These are phyloP conservation scores for Schlechtendalia chinensis DNA, from an alignment of 1,140 invertebrate genomes.

Conservation along the genomic window DNA sequence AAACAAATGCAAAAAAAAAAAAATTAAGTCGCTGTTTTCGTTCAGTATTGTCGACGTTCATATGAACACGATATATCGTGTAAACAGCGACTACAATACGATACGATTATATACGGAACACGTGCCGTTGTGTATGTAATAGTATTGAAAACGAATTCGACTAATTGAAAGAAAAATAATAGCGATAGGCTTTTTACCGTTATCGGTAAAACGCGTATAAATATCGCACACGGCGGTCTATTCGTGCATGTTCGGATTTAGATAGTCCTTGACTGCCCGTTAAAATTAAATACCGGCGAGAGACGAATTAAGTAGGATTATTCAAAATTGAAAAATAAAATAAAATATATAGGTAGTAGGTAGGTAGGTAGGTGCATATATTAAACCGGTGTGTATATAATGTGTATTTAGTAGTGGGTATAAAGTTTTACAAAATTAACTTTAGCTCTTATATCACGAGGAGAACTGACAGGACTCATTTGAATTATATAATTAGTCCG, in stretches of 20 bases:
- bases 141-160: conserved; percentile 3
- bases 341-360: too few relatives aligned
- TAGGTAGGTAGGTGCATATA: neutral
- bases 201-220: neutral
- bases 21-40: conserved; percentile 11
- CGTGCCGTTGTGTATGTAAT: neutral
- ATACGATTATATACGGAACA: conserved; percentile 8
- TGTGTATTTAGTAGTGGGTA: neutral
- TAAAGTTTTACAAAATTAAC: conserved; percentile 3
- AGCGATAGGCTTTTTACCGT: too few relatives aligned
- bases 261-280: neutral
- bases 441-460: neutral
- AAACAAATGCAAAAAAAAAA: conserved; percentile 34
- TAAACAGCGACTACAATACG: conserved; percentile 6
- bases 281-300: neutral
- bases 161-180: neutral
- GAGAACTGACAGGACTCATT: neutral
- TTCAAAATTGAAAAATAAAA: neutral
- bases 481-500: conserved; percentile 12
- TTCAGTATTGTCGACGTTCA: conserved; percentile 13
- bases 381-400: neutral
- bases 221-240: neutral
- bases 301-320: neutral
- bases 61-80: neutral
- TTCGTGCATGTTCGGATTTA: neutral